Conservation (phyloP, 2,888 invertebrate genomes). For the Leptinotarsa peninsularis region DNA sequence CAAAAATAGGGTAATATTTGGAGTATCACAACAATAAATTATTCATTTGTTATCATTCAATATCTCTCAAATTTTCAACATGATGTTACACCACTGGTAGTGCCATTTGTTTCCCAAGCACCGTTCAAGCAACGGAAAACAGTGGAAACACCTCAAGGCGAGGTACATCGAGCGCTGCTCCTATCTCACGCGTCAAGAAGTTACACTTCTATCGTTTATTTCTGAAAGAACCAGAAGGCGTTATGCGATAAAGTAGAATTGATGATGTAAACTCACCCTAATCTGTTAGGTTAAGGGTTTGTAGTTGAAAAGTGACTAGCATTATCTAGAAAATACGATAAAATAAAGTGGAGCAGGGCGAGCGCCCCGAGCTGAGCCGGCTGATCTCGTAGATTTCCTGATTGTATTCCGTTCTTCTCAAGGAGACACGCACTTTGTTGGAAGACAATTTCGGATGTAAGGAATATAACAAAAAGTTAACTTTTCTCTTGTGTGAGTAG, state of each 20-base stretch:
- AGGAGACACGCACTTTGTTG: not conserved
- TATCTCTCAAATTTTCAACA: no score
- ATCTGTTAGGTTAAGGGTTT: slow-evolving; percentile 37
- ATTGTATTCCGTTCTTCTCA: not conserved
- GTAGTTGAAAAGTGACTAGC: slow-evolving; percentile 41
- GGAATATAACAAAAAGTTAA: not conserved
- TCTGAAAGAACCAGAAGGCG: slow-evolving; percentile 35
- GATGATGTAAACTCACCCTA: slow-evolving; percentile 42
- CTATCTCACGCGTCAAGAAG: slow-evolving; percentile 34
- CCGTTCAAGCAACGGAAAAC: slow-evolving; percentile 9
- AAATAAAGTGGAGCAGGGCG: slow-evolving; percentile 23
- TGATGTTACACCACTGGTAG: not conserved
- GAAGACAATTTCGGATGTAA: not conserved
- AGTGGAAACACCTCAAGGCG: slow-evolving; percentile 14
- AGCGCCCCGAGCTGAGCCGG: slow-evolving; percentile 6
- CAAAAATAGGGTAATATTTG: no score
- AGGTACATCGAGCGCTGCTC: not conserved
- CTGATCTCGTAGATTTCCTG: slow-evolving; percentile 6
- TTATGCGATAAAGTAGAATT: slow-evolving; percentile 40
- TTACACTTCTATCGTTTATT: slow-evolving; percentile 37
- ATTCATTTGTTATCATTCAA: no score
- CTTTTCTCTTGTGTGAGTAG: no score
- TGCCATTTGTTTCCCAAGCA: slow-evolving; percentile 22
- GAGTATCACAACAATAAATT: no score
- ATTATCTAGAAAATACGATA: slow-evolving; percentile 37